Conservation (phyloP, 2,888 invertebrate genomes). For the Stegophylla sp. region DNA sequence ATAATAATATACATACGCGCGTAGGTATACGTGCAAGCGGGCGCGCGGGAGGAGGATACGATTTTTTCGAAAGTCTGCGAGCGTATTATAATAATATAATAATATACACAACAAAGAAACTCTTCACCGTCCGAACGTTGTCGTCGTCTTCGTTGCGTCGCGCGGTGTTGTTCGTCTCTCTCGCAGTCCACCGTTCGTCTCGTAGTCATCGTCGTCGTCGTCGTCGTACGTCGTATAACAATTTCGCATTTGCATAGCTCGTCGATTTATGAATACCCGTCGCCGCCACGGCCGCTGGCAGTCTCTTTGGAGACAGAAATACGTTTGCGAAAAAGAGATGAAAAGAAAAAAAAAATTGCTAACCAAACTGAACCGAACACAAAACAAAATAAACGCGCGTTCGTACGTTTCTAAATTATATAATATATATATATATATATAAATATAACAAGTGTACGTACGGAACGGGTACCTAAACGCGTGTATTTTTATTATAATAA, state of each 20-base stretch:
- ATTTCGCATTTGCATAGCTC: conserved; percentile 57
- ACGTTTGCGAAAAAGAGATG: conserved; percentile 16
- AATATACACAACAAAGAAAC: conserved; percentile 48
- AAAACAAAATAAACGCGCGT: conserved; percentile 6
- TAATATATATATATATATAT: neutral
- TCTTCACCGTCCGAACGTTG: conserved; percentile 24
- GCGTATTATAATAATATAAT: conserved; percentile 15
- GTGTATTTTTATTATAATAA: neutral
- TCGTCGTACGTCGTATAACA: conserved; percentile 44
- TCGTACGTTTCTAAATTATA: too few species aligned
- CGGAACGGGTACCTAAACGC: conserved; percentile 6
- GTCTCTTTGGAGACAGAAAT: conserved; percentile 47
- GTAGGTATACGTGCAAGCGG: neutral
- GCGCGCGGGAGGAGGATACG: neutral
- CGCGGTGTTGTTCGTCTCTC: too few species aligned
- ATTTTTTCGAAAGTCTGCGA: conserved; percentile 29
- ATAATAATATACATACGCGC: neutral
- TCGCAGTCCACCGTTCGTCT: conserved; percentile 2
- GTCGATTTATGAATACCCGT: conserved; percentile 59
- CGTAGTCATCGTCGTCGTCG: conserved; percentile 12
- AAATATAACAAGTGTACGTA: neutral
- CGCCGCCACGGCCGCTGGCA: conserved; percentile 41
- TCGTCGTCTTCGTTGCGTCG: conserved; percentile 12
- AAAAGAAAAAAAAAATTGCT: neutral
- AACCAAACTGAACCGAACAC: neutral